Evolutionary conservation across 1,140 invertebrate genomes (phyloP), one percentile per base, ranked within the genome.

Genomic region (Cydia amplana): DNA sequence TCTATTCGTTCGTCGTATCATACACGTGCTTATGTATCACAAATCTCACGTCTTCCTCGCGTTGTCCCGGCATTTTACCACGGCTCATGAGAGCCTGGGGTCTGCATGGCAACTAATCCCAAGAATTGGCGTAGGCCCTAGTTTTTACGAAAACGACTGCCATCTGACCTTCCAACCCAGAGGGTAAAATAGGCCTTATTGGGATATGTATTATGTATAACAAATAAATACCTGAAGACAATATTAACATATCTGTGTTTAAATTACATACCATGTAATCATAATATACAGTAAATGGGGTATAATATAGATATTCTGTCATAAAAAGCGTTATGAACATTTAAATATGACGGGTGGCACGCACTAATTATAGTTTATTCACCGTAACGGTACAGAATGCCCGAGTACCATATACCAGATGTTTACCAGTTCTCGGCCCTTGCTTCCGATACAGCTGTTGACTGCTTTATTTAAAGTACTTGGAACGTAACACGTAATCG

Each of bases 371-470:
- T 77, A 82, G 80, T 84, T 84, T 82, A 77, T 82, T 80, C 78
- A 80, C 77, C 79, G 77, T 84, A 84, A 84, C 82, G 82, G 82
- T 82, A 84, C 77, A 74, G 78, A 82, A 77, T 82, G 67, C 76
- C 79, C 82, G 75, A 75, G 73, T 79, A 77, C 70, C 72, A 77
- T 78, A 51, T 64, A 76, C 77, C 82, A 80, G 79, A 78, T 82
- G 78, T 78, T 79, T 78, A 75, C 75, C 64, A 78, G 43, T 78
- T 25, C 63, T 25, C 20, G 65, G 28, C 65, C 25, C 32, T 36
- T 36, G 65, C 65, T 70, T 70, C 36, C 36, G 65, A 70, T 70
- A 70, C 65, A 36, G 16, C 32, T 25, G 28, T 36, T 20, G 28
- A 70, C 65, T 36, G 18, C 65, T 40, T 18, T 51, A 51, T 18